Evolutionary conservation across 2,797 vertebrate species (phyloP), one percentile per base, ranked within the genome.

Genomic region (Menidia menidia): DNA sequence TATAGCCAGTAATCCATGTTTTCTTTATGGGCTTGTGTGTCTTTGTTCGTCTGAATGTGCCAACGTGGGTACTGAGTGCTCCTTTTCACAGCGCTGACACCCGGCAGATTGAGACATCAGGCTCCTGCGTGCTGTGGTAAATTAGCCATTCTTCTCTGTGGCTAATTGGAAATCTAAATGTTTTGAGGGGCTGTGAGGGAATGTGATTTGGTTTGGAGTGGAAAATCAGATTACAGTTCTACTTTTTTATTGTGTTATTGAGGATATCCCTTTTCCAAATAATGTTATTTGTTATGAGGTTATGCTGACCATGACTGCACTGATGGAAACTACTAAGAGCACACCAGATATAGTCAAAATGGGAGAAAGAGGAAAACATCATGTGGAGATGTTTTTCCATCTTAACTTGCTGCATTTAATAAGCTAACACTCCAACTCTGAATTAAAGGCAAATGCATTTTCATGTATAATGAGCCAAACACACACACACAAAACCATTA

Each of bases 111-210:
- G 96, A 99, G 97, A 97, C 95, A 92, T 98, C 95, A 96, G 94
- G 93, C 85, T 93, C 60, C 91, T 86, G 88, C 92, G 94, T 89
- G 93, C 95, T 94, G 95, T 93, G 92, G 94, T 95, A 96, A 96
- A 96, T 96, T 96, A 96, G 94, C 93, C 92, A 95, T 96, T 96
- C 96, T 95, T 96, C 95, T 95, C 77, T 41, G 90, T 85, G 92
- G 92, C 95, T 98, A 98, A 98, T 97, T 97, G 94, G 94, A 96
- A 97, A 97, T 95, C 94, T 92, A 96, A 98, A 97, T 94, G 94
- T 96, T 97, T 95, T 92, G 92, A 85, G 87, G 91, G 92, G 70
- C 78, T 77, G 67, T 75, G 74, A 79, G 70, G 68, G 77, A 85
- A 86, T 80, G 75, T 4, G 12, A 64, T 63, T 68, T 56, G 65